A percentile compares a stretch with the other conserved stretches of the same genome.
These are phyloP conservation scores for Drosophila recens DNA, from an alignment of 2,888 invertebrate species.

Conservation along the genomic window DNA sequence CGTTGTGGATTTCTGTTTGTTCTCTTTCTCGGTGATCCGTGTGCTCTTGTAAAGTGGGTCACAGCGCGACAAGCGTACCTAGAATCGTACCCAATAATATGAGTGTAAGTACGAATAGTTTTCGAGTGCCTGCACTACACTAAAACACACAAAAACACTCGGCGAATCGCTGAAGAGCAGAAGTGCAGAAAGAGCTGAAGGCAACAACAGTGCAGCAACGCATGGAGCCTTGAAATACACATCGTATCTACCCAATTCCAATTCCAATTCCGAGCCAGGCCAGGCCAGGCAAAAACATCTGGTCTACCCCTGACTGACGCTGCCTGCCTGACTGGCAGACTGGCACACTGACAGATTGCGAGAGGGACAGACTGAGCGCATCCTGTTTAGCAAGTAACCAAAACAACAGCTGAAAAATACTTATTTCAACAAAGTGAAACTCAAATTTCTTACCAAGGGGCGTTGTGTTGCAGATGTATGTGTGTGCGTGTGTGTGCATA, in stretches of 20 bases:
- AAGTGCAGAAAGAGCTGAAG: no score
- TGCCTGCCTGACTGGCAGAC: conserved; percentile 5
- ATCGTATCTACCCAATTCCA: conserved; percentile 1
- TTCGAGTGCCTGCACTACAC: conserved; percentile 32
- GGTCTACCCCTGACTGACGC: conserved; percentile 18
- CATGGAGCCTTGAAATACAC: conserved; percentile 47
- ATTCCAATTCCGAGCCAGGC: conserved; percentile 5
- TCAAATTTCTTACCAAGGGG: conserved; percentile 57
- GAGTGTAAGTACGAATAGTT: conserved; percentile 34
- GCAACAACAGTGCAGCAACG: conserved; percentile 31
- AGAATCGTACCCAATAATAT: conserved; percentile 33
- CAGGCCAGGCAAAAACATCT: conserved; percentile 52
- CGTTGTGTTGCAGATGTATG: conserved; percentile 38
- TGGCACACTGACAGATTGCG: conserved; percentile 1
- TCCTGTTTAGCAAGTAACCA: conserved; percentile 71
- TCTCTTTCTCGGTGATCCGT: conserved; percentile 52
- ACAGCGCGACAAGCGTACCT: conserved; percentile 29
- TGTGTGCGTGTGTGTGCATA: conserved; percentile 9
- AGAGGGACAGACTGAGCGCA: conserved; percentile 40
- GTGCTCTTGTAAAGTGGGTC: conserved; percentile 49
- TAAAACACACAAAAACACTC: conserved; percentile 10
- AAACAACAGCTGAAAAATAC: conserved; percentile 69
- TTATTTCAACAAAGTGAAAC: conserved; percentile 63
- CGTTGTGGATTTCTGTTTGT: conserved; percentile 36
- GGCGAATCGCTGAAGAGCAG: background rate